Conservation (phyloP, 37 sponge, comb jelly and placozoan genomes). For the Hormiphora californensis region DNA sequence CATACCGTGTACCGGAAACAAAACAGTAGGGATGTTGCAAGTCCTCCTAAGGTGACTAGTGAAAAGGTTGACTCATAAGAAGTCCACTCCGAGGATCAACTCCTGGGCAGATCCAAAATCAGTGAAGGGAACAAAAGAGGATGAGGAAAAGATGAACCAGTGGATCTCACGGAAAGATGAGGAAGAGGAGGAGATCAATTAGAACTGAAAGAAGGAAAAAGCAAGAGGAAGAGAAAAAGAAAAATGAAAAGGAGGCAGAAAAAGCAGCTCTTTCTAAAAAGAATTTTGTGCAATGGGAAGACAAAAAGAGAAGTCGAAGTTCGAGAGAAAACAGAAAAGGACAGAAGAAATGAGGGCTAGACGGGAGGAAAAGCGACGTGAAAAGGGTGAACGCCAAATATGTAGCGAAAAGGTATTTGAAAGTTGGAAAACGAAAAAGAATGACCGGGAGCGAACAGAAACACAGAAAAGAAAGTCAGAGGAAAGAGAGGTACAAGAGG, state of each 20-base stretch:
- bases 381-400: not conserved
- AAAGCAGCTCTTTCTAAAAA: conserved; percentile 1
- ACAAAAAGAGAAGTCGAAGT: not conserved
- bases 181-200: not conserved
- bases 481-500: too few relatives aligned
- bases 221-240: not conserved
- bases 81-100: not conserved
- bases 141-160: not conserved
- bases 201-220: too few relatives aligned
- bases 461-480: not conserved
- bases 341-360: conserved; percentile 3
- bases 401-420: conserved; percentile 17
- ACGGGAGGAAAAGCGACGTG: not conserved
- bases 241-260: not conserved
- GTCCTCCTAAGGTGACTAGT: not conserved
- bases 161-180: conserved; percentile 6
- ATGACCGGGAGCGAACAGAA: not conserved
- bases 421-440: conserved; percentile 31
- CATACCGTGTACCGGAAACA: not conserved
- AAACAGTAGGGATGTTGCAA: not conserved
- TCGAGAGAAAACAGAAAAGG: not conserved
- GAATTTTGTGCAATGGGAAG: conserved; percentile 27
- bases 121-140: not conserved
- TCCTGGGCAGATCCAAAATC: conserved; percentile 34
- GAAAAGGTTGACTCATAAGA: not conserved